These are phyloP conservation scores for Enteromius radiatus DNA, from an alignment of 2,797 vertebrate species.

Conservation along the genomic window DNA sequence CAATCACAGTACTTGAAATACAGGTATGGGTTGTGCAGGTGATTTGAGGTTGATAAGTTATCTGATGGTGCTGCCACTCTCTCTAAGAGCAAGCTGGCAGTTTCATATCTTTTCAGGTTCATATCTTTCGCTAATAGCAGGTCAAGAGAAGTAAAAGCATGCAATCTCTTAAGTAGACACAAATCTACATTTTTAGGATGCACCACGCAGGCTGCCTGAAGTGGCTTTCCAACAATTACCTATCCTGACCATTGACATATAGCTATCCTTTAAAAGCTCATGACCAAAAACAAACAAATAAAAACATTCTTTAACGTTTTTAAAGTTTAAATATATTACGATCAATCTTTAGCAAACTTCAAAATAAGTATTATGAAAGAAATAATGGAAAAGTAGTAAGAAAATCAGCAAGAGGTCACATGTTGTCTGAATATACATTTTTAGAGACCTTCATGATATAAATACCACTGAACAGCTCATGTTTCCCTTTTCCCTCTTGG, in stretches of 20 bases:
- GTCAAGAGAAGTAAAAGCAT: conserved; percentile 20
- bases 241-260: not conserved
- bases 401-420: not conserved
- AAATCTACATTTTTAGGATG: conserved; percentile 2
- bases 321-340: not conserved
- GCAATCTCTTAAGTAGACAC: not conserved
- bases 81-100: not conserved
- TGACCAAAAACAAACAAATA: not conserved
- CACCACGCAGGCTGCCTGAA: not conserved
- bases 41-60: conserved; percentile 41
- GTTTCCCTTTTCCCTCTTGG: not conserved
- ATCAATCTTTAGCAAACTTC: not conserved
- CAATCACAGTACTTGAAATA: conserved; percentile 6
- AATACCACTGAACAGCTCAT: conserved; percentile 8
- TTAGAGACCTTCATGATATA: conserved; percentile 10
- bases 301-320: not conserved
- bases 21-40: conserved; percentile 24
- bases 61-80: conserved; percentile 32
- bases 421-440: not conserved
- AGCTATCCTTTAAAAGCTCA: not conserved
- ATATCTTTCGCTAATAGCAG: conserved; percentile 7
- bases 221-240: not conserved
- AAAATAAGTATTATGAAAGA: not conserved
- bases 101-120: conserved; percentile 24
- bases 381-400: not conserved